phyloP scores from a whole-genome alignment of 2,888 invertebrate genomes.

The Trachelus troglodyta region DNA sequence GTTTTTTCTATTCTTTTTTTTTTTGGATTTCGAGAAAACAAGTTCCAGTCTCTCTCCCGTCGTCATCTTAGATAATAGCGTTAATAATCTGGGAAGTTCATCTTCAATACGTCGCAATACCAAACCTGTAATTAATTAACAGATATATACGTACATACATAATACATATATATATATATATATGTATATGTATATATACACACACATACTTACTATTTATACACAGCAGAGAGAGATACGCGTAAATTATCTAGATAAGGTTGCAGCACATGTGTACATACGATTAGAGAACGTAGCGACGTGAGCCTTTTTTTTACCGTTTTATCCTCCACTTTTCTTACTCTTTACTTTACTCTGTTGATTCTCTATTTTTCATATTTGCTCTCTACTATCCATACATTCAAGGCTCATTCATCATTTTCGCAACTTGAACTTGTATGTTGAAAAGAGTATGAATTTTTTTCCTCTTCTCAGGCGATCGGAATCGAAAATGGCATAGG shows the following conservation, averaged over 20 bases:
- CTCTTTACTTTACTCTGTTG: background rate
- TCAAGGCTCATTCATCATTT: conserved; percentile 8
- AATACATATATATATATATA: conserved; percentile 15
- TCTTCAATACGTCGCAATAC: background rate
- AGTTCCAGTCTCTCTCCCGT: background rate
- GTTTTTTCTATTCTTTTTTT: background rate
- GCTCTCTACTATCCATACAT: background rate
- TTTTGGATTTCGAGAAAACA: background rate
- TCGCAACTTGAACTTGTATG: background rate
- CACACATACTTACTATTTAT: conserved; percentile 15
- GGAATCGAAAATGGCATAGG: background rate
- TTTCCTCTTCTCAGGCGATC: background rate
- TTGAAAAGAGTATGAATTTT: background rate
- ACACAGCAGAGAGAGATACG: background rate
- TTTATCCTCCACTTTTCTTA: background rate
- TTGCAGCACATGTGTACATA: conserved; percentile 1
- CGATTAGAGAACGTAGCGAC: background rate
- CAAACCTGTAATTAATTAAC: background rate
- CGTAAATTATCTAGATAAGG: background rate
- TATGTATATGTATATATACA: conserved; percentile 16
- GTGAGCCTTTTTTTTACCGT: background rate
- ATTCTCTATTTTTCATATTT: background rate
- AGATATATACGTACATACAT: conserved; percentile 10
- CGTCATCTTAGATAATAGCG: background rate
- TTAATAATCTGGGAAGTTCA: background rate